phyloP scores from a whole-genome alignment of 1,140 invertebrate species.

The Drosophila lowei region DNA sequence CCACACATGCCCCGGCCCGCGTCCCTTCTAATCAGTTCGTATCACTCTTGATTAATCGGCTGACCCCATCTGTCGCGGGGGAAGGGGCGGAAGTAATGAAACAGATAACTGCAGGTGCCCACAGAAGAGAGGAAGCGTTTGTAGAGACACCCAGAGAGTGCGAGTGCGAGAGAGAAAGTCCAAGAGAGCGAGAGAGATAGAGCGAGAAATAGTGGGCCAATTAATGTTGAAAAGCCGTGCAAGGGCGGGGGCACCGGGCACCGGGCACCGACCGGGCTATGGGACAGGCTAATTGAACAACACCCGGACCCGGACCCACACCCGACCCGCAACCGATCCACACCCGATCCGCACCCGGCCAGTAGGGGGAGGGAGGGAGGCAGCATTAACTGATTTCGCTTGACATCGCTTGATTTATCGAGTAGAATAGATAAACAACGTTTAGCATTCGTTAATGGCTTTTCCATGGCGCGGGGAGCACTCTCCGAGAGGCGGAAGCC shows the following conservation, averaged over 20 bases:
- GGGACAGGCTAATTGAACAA: constrained; percentile 50
- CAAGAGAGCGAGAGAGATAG: constrained; percentile 5
- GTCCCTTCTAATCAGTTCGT: constrained; percentile 31
- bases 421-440: constrained; percentile 25
- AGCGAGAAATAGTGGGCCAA: constrained; percentile 19
- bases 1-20: background rate
- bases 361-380: background rate
- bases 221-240: constrained; percentile 30
- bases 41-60: constrained; percentile 66
- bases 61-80: constrained; percentile 29
- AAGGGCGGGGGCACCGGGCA: background rate
- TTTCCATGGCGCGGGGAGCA: constrained; percentile 10
- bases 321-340: background rate
- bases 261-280: constrained; percentile 11
- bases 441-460: constrained; percentile 17
- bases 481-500: constrained; percentile 43
- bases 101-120: constrained; percentile 64
- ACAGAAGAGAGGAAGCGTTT: background rate
- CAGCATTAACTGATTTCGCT: constrained; percentile 43
- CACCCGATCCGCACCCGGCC: background rate
- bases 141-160: background rate
- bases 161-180: background rate
- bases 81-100: constrained; percentile 4
- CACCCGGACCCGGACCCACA: constrained; percentile 1
- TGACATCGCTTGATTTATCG: constrained; percentile 53